Base-by-base conservation (phyloP, 2,797 vertebrate genomes). In the Microctenopoma lineatum region DNA sequence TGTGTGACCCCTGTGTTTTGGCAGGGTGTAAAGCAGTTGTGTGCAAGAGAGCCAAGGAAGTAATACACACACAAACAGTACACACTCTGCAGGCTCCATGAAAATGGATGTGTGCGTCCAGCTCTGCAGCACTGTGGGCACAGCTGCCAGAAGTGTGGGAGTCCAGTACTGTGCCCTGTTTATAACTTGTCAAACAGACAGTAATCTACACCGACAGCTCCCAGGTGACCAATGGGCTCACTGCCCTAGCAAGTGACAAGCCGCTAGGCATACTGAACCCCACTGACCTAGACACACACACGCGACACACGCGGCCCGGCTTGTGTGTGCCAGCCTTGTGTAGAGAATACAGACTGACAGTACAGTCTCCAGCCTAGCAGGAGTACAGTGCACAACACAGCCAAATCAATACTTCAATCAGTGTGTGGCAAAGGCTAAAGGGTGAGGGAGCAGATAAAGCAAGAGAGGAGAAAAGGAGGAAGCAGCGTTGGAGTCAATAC, bases 201-300 rank as follows among this genome's bases (percentile, higher is more conserved):
- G 83, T 91, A 89, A 92, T 84, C 84, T 76, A 70, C 79, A 58
- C 65, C 48, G 87, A 84, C 90, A 79, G 80, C 82, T 89, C 89
- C 88, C 89, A 92, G 88, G 87, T 89, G 88, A 90, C 89, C 90
- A 89, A 42, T 87, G 80, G 83, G 84, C 84, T 87, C 88, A 63
- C 59, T 81, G 76, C 79, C 80, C 75, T 6, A 34, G 75, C 73
- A 80, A 87, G 83, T 81, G 86, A 85, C 86, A 74, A 66, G 82
- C 73, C 54, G 27, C 82, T 63, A 71, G 84, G 79, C 82, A 80
- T 14, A 10, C 41, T 70, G 70, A 77, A 68, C 80, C 79, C 73
- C 52, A 14, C 59, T 74, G 78, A 85, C 83, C 86, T 70, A 66
- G 45, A 38, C 41, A 41, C 46, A 59, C 72, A 58, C 50, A 52